A percentile compares a stretch with the other conserved stretches of the same genome.
These are phyloP conservation scores for Acrocephalus arundinaceus DNA, from an alignment of 2,113 vertebrate genomes.

Conservation along the genomic window DNA sequence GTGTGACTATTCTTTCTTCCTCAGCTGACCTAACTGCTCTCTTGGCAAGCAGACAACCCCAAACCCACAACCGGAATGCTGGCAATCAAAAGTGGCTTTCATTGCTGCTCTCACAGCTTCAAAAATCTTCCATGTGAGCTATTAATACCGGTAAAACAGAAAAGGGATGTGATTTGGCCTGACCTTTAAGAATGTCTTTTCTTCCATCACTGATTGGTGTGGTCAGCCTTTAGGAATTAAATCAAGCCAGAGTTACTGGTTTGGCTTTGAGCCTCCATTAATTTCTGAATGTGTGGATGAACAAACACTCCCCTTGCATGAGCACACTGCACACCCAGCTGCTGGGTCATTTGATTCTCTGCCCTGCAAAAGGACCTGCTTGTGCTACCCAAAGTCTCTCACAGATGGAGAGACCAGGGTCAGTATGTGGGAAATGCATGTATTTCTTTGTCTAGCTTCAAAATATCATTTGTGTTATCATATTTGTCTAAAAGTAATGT, in stretches of 20 bases:
- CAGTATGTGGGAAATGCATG: neutral
- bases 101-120: neutral
- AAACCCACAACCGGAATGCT: neutral
- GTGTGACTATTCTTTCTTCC: neutral
- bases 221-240: neutral
- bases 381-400: neutral
- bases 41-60: neutral
- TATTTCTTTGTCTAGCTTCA: neutral
- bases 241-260: neutral
- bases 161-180: neutral
- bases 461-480: neutral
- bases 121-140: neutral
- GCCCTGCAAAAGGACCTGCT: neutral
- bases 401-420: neutral
- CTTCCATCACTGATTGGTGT: neutral
- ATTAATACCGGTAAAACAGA: neutral
- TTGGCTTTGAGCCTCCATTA: neutral
- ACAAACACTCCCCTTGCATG: neutral
- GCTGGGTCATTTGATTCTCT: neutral
- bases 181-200: neutral
- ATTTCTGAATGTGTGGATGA: neutral
- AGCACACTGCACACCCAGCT: neutral
- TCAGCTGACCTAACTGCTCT: neutral
- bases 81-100: neutral
- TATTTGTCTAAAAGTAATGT: neutral